These are phyloP conservation scores for Heterochromis multidens DNA, from an alignment of 2,113 vertebrate genomes.

Conservation along the genomic window DNA sequence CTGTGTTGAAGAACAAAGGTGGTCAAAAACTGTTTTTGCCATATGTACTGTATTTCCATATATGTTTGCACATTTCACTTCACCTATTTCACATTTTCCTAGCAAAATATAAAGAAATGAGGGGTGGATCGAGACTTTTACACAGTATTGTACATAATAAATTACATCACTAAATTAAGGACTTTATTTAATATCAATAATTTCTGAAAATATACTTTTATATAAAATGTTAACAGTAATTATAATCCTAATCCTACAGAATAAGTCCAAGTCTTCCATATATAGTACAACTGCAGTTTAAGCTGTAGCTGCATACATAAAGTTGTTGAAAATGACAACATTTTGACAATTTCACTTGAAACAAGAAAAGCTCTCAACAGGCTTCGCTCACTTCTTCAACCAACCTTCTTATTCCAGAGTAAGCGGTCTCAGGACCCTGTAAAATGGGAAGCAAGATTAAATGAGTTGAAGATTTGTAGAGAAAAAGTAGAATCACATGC, in stretches of 20 bases:
- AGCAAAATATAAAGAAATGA: no score
- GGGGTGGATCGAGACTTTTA: no score
- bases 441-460: slow-evolving; percentile 59
- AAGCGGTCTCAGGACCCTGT: slow-evolving; percentile 38
- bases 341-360: slow-evolving; percentile 26
- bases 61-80: neutral
- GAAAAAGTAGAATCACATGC: slow-evolving; percentile 37
- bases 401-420: slow-evolving; percentile 40
- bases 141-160: no score
- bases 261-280: neutral
- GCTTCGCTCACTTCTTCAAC: slow-evolving; percentile 2
- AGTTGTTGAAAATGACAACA: neutral
- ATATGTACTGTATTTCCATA: neutral
- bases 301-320: neutral
- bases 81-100: no score
- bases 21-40: neutral
- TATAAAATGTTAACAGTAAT: neutral
- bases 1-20: neutral
- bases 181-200: neutral
- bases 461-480: slow-evolving; percentile 52
- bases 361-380: slow-evolving; percentile 12
- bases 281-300: neutral
- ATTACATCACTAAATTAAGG: neutral
- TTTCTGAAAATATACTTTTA: neutral
- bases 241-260: neutral